Evolutionary conservation across 2,888 invertebrate species (phyloP).

Genomic region (Tiliacea aurago): DNA sequence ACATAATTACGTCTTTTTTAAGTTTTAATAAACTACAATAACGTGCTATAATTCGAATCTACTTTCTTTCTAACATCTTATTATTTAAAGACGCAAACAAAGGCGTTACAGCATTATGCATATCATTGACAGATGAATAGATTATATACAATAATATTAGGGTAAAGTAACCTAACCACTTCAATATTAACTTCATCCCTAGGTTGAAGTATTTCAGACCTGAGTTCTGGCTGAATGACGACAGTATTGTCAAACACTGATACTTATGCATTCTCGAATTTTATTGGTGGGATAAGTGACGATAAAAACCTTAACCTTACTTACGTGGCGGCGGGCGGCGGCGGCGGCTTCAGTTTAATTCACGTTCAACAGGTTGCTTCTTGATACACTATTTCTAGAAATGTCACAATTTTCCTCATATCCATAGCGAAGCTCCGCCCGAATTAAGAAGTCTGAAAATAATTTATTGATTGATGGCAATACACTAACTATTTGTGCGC

Average conservation of each 20-base stretch:
- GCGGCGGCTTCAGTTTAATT: neutral
- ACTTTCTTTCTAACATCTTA: too few species aligned
- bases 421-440: neutral
- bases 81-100: conserved; percentile 13
- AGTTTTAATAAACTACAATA: conserved; percentile 1
- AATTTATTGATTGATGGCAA: conserved; percentile 44
- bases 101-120: neutral
- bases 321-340: conserved; percentile 12
- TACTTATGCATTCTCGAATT: neutral
- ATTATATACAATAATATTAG: neutral
- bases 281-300: neutral
- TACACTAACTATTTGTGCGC: conserved; percentile 52
- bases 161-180: neutral
- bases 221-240: neutral
- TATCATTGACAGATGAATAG: neutral
- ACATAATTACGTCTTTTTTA: neutral
- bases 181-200: neutral
- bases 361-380: conserved; percentile 47
- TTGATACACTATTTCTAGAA: conserved; percentile 21
- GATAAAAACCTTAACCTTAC: conserved; percentile 21
- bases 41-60: neutral
- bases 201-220: neutral
- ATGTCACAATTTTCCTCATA: neutral
- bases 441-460: conserved; percentile 18
- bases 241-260: neutral